Conservation (phyloP, 2,113 vertebrate species). For the crab-eating macaque (Macaca fascicularis) region T2T-MFA8v1.1 NC_088389.1:75591501-75592000, state of each 20-base stretch:
- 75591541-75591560: not conserved
- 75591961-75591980: not conserved
- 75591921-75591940: not conserved
- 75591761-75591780: not conserved
- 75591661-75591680: not conserved
- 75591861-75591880: not conserved
- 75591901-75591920: not conserved
- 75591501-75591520: not conserved
- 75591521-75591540: conserved; percentile 61
- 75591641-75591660: not conserved
- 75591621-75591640: not conserved
- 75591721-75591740: not conserved
- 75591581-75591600: not conserved
- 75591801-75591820: not conserved
- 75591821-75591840: not conserved
- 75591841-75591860: not conserved
- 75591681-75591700: not conserved
- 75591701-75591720: not conserved
- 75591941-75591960: not conserved
- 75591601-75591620: not conserved
- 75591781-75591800: not conserved
- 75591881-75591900: not conserved
- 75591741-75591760: not conserved
- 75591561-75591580: not conserved
- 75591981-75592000: not conserved